A percentile compares a stretch with the other conserved stretches of the same genome.
Conservation (phyloP, 2,888 invertebrate genomes). For the Cephus runcator region DNA sequence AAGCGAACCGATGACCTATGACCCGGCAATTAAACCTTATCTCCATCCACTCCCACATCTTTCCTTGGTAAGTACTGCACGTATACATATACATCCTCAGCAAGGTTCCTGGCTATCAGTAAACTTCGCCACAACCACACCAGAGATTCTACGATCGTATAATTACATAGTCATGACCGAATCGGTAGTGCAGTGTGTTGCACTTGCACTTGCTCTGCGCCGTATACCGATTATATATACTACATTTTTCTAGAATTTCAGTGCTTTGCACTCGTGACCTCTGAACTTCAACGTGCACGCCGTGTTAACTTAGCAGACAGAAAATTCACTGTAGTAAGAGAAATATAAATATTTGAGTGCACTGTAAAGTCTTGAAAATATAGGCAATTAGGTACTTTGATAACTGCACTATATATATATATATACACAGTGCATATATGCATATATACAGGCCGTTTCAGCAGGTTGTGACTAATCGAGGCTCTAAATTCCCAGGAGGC, state of each 20-base stretch:
- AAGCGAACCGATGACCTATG: conserved; percentile 1
- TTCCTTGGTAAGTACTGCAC: background rate
- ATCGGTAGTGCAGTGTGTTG: background rate
- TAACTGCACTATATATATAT: no score
- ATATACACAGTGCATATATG: no score
- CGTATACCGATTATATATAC: background rate
- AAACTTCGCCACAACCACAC: background rate
- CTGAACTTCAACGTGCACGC: background rate
- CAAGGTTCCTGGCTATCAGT: background rate
- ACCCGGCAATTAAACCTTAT: background rate
- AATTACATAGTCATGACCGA: background rate
- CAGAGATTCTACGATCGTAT: background rate
- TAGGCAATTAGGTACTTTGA: no score
- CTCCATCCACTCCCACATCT: background rate
- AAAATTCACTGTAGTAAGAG: background rate
- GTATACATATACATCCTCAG: background rate
- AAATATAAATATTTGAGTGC: background rate
- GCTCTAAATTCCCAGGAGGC: background rate
- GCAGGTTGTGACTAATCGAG: no score
- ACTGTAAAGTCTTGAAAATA: background rate
- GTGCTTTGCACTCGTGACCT: background rate
- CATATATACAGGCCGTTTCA: no score
- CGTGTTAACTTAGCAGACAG: background rate
- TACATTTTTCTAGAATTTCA: background rate
- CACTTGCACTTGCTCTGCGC: background rate